Base-by-base conservation (phyloP, 2,797 vertebrate genomes). In the Oceanodroma leucorhoa region DNA sequence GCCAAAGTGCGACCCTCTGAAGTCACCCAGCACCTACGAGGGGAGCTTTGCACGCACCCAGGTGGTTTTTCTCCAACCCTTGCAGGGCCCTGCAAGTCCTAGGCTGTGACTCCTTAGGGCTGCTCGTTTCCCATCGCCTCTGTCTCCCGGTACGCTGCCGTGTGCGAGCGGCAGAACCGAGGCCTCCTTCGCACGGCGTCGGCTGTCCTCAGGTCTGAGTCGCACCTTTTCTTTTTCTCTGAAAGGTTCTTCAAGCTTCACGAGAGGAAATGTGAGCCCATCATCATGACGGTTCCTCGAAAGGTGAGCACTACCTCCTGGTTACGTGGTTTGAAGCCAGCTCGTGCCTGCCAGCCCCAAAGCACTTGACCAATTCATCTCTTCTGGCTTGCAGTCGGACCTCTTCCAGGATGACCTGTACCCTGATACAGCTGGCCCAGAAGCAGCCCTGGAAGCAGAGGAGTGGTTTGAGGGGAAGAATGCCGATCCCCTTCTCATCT, bases 351-450 rank as follows among this genome's bases (percentile, higher is more conserved):
- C 71, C 77, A 41, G 21, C 48, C 41, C 62, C 53, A 29, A 26
- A 60, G 30, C 54, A 4, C 51, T 15, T 94, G 64, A 87, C 73
- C 66, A 5, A 36, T 23, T 34, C 23, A 0, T 86, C 16, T 89
- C 79, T 83, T 70, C 75, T 94, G 88, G 18, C 80, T 57, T 69
- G 61, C 94, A 99, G 99, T 99, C 99, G 8, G 99, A 99, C 98
- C 98, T 99, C 89, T 99, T 99, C 98, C 99, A 99, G 96, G 99
- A 99, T 1, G 99, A 99, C 94, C 97, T 99, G 96, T 99, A 99
- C 96, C 99, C 99, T 0, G 99, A 99, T 94, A 99, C 99, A 1
- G 98, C 99, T 0, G 99, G 99, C 50, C 99, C 99, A 0, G 99
- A 99, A 41, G 98, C 98, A 0, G 97, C 99, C 4, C 95, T 99